Conservation (phyloP, 2,888 invertebrate species). For the Nysson spinosus region DNA sequence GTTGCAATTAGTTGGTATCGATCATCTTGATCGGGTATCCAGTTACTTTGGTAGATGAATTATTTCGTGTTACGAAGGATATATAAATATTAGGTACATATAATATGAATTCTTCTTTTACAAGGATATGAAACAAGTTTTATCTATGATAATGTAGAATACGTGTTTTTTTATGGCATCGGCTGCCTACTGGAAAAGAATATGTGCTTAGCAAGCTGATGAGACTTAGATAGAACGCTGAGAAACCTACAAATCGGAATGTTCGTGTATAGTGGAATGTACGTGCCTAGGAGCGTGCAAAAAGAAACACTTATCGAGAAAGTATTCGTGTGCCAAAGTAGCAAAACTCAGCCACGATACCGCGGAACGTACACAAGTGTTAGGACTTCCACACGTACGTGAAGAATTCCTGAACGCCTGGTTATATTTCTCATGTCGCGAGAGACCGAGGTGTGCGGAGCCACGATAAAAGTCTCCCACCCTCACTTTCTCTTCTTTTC, state of each 20-base stretch:
- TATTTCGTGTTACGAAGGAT: no score
- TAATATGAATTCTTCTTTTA: no score
- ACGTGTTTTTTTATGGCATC: no score
- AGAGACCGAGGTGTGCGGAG: slow-evolving; percentile 35
- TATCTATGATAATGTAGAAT: no score
- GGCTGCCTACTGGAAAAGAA: no score
- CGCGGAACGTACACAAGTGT: neutral
- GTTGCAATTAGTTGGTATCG: no score
- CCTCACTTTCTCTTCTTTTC: slow-evolving; percentile 10
- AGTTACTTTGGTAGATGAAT: no score
- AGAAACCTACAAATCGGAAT: neutral
- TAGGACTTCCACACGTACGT: neutral
- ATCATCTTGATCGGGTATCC: no score
- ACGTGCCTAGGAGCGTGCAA: neutral
- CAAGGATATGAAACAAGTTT: no score
- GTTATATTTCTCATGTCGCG: slow-evolving; percentile 42
- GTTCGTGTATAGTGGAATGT: neutral
- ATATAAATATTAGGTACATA: no score
- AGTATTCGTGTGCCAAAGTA: slow-evolving; percentile 9
- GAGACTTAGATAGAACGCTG: no score
- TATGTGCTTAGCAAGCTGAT: no score
- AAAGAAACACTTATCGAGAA: slow-evolving; percentile 9
- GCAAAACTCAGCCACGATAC: slow-evolving; percentile 11
- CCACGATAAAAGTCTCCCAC: slow-evolving; percentile 39
- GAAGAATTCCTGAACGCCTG: slow-evolving; percentile 37